Percentiles rank a stretch among this genome's conserved stretches.
Evolutionary conservation across 2,888 invertebrate species (phyloP).

Genomic region (Monochamus alternatus): DNA sequence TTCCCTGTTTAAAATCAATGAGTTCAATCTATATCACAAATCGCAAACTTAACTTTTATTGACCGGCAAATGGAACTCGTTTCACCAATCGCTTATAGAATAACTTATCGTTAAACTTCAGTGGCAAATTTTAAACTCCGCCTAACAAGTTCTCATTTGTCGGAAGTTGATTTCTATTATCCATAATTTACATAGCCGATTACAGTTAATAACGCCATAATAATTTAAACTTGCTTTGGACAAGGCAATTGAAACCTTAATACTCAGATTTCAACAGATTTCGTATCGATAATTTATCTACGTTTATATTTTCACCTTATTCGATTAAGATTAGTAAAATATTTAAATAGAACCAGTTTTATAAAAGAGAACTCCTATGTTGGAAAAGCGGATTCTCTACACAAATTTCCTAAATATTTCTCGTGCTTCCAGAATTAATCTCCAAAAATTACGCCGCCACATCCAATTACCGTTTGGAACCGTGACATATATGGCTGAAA

Average conservation of each 20-base stretch:
- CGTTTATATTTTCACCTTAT: too few species aligned
- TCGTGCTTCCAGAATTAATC: not conserved
- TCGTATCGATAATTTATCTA: not conserved
- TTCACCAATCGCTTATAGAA: slow-evolving; percentile 50
- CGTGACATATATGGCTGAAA: too few species aligned
- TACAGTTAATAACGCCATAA: slow-evolving; percentile 33
- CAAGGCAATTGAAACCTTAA: slow-evolving; percentile 17
- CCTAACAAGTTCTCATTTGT: slow-evolving; percentile 40
- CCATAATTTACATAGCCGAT: slow-evolving; percentile 46
- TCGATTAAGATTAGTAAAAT: too few species aligned
- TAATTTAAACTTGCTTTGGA: slow-evolving; percentile 30
- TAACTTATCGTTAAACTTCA: slow-evolving; percentile 56
- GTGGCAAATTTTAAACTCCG: slow-evolving; percentile 53
- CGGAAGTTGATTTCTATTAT: slow-evolving; percentile 52
- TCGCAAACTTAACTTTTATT: not conserved
- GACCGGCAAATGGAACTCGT: slow-evolving; percentile 39
- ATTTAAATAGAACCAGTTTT: too few species aligned
- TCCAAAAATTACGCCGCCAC: too few species aligned
- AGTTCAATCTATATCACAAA: not conserved
- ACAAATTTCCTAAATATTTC: too few species aligned
- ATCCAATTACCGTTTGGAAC: too few species aligned
- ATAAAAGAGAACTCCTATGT: too few species aligned
- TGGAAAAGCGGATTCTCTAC: too few species aligned
- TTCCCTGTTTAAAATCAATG: too few species aligned
- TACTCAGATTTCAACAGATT: not conserved